Conservation (phyloP, 2,113 vertebrate genomes). For the Microtus montanus region DNA sequence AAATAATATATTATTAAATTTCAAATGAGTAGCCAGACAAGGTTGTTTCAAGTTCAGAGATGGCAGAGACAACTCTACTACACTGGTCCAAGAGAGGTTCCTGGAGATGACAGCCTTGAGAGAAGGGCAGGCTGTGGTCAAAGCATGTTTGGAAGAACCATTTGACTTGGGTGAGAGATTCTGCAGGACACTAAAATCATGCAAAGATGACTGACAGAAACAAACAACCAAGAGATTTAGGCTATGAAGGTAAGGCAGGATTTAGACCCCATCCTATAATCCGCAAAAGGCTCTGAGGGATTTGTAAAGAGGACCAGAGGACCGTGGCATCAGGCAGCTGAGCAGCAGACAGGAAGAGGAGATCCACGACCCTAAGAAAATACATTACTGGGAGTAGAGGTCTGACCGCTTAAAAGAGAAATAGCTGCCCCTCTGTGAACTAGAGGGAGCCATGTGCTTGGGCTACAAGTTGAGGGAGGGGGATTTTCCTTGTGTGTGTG, state of each 20-base stretch:
- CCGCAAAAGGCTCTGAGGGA: slow-evolving; percentile 11
- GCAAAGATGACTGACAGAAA: background rate
- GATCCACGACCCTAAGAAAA: background rate
- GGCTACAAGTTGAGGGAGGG: background rate
- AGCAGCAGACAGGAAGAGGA: background rate
- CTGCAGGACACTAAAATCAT: background rate
- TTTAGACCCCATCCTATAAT: slow-evolving; percentile 13
- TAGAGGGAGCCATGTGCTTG: slow-evolving; percentile 56
- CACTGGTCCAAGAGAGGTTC: slow-evolving; percentile 3
- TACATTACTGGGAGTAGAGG: background rate
- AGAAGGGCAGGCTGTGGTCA: background rate
- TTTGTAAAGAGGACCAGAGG: slow-evolving; percentile 3
- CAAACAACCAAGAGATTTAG: slow-evolving; percentile 41
- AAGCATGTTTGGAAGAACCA: background rate
- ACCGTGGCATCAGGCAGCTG: background rate
- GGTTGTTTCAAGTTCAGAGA: slow-evolving; percentile 51
- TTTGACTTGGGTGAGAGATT: background rate
- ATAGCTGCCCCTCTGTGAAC: slow-evolving; percentile 28
- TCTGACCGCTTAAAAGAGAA: slow-evolving; percentile 48
- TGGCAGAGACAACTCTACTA: background rate
- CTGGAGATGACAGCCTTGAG: background rate
- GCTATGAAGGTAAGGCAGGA: background rate
- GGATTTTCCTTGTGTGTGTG: background rate
- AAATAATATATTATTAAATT: slow-evolving; percentile 38
- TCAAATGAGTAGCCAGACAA: background rate